phyloP scores from a whole-genome alignment of 2,797 vertebrate species.

The Nothura maculosa region DNA sequence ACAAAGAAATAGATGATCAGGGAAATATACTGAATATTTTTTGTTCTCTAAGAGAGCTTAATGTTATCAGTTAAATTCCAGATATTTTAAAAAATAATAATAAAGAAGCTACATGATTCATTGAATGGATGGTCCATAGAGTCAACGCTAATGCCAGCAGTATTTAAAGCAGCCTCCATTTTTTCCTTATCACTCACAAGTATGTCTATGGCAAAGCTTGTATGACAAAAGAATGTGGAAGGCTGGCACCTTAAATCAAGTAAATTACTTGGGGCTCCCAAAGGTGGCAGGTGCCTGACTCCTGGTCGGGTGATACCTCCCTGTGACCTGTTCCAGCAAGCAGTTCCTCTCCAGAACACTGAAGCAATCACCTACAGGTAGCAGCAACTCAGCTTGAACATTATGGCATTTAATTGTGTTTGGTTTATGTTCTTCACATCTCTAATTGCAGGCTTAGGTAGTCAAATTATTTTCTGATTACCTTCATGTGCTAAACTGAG shows the following conservation, averaged over 20 bases:
- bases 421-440: slow-evolving; percentile 44
- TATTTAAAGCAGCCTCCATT: background rate
- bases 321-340: background rate
- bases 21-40: background rate
- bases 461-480: slow-evolving; percentile 65
- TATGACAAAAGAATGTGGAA: background rate
- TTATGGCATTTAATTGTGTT: slow-evolving; percentile 11
- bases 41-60: background rate
- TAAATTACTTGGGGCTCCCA: background rate
- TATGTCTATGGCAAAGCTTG: background rate
- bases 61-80: background rate
- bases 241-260: background rate
- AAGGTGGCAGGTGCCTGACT: background rate
- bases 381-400: background rate
- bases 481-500: slow-evolving; percentile 34
- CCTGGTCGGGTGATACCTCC: background rate
- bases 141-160: background rate
- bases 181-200: background rate
- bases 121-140: background rate
- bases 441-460: slow-evolving; percentile 42
- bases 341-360: background rate
- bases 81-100: background rate
- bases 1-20: background rate
- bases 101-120: background rate
- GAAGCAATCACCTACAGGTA: background rate